Evolutionary conservation across 2,113 vertebrate species (phyloP), one percentile per base, ranked within the genome.

Genomic region (Bos indicus): DNA sequence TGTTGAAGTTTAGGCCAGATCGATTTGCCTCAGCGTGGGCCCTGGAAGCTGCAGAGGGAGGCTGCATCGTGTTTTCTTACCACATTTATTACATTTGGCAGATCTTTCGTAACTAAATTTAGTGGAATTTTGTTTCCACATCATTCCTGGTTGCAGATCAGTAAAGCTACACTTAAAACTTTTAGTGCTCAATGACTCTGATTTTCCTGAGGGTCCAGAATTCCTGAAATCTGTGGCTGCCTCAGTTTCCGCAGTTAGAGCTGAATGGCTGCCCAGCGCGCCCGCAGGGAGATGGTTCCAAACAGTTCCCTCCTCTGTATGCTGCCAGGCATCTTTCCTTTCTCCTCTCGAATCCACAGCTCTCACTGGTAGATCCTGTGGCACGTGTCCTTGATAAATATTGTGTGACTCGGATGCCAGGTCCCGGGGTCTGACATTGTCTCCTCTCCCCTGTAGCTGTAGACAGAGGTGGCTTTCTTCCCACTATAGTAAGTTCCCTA

Each of bases 331-430:
- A 3, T 17, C 56, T 57, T 36, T 30, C 52, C 28, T 23, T 23
- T 43, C 21, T 62, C 6, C 19, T 43, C 21, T 40, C 1, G 4
- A 12, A 28, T 26, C 33, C 7, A 2, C 3, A 2, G 15, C 1
- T n/a, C 48, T 54, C n/a, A 6, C 28, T 11, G 25, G 13, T 59
- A 56, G 52, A 14, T 30, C 48, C 23, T 15, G 0, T 26, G 9
- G 11, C 23, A 25, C 64, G 4, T 2, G 33, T 10, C 80, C 43
- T 59, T 19, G 19, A 5, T 19, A 16, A 19, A 46, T 7, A 2
- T 1, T 2, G 4, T 16, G 7, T 8, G 14, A n/a, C 25, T 59
- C 25, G 2, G 28, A 17, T 13, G 2, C 23, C 62, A 2, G 17
- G 23, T 28, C 43, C 87, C 0, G 1, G 57, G n/a, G 57, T 40